These are phyloP conservation scores for Podarcis raffonei DNA, from an alignment of 2,113 vertebrate genomes.

Conservation along the genomic window DNA sequence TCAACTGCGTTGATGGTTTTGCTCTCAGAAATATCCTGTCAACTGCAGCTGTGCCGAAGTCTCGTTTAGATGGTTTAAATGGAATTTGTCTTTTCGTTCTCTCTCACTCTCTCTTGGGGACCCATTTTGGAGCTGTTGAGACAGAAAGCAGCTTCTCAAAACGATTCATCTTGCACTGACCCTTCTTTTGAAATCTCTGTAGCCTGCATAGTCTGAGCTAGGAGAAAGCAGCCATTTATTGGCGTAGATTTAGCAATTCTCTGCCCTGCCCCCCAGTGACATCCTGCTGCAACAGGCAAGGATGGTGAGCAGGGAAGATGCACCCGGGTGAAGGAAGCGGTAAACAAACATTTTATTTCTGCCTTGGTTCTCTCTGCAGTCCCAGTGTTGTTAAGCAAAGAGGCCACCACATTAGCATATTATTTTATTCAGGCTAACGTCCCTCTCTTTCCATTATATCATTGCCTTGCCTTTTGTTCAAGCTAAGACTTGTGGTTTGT, in stretches of 20 bases:
- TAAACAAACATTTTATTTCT: slow-evolving; percentile 13
- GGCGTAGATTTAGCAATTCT: neutral
- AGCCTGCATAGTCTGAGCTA: neutral
- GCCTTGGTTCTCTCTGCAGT: neutral
- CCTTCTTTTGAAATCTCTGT: accelerated
- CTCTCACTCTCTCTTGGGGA: neutral
- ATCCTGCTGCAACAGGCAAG: neutral
- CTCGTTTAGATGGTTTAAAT: neutral
- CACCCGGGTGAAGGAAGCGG: neutral
- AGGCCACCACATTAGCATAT: slow-evolving; percentile 17
- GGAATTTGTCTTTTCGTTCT: neutral
- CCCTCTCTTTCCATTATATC: neutral
- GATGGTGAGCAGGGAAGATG: neutral
- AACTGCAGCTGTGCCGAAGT: slow-evolving; percentile 57
- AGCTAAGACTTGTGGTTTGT: neutral
- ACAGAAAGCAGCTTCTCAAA: slow-evolving; percentile 10
- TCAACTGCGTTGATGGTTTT: slow-evolving; percentile 1
- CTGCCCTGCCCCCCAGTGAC: neutral
- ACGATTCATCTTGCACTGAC: neutral
- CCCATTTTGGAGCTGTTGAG: neutral
- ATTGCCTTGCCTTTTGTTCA: neutral
- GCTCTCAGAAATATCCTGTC: slow-evolving; percentile 38
- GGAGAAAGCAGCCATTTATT: slow-evolving; percentile 29
- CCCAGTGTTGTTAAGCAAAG: slow-evolving; percentile 47
- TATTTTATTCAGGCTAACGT: slow-evolving; percentile 1